These are phyloP conservation scores for Rhadina sibilatrix DNA, from an alignment of 2,113 vertebrate species.

Conservation along the genomic window DNA sequence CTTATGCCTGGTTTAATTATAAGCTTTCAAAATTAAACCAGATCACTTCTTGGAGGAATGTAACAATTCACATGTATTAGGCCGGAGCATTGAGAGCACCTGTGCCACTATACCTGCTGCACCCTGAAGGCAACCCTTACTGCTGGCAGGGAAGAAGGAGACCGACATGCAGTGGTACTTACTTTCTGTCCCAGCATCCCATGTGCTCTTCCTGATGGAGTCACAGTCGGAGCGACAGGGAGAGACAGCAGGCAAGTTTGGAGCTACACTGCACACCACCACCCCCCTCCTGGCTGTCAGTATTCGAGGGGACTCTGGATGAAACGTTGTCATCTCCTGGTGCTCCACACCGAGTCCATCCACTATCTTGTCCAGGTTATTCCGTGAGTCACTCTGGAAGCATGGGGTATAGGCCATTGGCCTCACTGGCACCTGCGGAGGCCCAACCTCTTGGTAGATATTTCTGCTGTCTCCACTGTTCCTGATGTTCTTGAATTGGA, in stretches of 20 bases:
- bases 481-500: constrained; percentile 86
- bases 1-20: neutral
- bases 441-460: constrained; percentile 85
- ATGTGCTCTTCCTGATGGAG: constrained; percentile 89
- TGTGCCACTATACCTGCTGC: neutral
- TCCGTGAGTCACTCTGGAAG: constrained; percentile 89
- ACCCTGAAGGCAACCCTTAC: neutral
- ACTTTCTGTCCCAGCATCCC: constrained; percentile 87
- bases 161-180: neutral
- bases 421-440: constrained; percentile 91
- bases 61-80: neutral
- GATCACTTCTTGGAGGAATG: neutral
- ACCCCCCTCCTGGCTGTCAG: constrained; percentile 86
- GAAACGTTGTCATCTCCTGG: constrained; percentile 96
- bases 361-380: constrained; percentile 89
- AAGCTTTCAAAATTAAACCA: neutral
- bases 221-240: constrained; percentile 93
- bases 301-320: constrained; percentile 90
- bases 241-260: constrained; percentile 87
- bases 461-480: constrained; percentile 84
- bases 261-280: constrained; percentile 95
- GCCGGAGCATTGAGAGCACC: neutral
- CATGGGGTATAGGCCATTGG: constrained; percentile 96
- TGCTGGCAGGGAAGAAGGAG: accelerated
- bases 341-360: constrained; percentile 84